Evolutionary conservation across 1,140 invertebrate species (phyloP).

Genomic region (Wiebesia pumilae): DNA sequence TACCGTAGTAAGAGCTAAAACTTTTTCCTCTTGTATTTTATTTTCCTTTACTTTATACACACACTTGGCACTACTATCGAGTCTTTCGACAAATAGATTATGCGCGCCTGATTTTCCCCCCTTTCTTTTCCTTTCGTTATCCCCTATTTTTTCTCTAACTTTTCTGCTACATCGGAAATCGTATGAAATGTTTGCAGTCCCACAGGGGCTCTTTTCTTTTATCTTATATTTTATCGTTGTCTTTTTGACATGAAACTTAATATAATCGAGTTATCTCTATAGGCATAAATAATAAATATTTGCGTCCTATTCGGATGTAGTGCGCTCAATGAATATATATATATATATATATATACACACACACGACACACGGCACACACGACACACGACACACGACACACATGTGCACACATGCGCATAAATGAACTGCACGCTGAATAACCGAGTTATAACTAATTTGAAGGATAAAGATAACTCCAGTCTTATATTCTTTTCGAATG

Average conservation of each 20-base stretch:
- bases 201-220: not conserved
- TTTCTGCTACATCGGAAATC: not conserved
- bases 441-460: too few relatives aligned
- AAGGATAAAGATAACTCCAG: too few relatives aligned
- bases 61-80: not conserved
- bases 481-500: too few relatives aligned
- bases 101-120: not conserved
- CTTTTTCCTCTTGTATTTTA: not conserved
- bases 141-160: not conserved
- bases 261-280: not conserved
- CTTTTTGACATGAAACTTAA: not conserved
- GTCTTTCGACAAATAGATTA: not conserved
- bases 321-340: not conserved
- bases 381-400: too few relatives aligned
- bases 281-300: not conserved
- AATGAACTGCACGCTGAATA: too few relatives aligned
- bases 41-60: not conserved
- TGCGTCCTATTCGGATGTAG: not conserved
- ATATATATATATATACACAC: not conserved
- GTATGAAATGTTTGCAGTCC: not conserved
- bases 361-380: too few relatives aligned
- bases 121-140: not conserved
- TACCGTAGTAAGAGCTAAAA: not conserved
- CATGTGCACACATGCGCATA: too few relatives aligned
- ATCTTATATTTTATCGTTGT: not conserved